phyloP scores from a whole-genome alignment of 2,113 vertebrate species.

The Columba janthina region DNA sequence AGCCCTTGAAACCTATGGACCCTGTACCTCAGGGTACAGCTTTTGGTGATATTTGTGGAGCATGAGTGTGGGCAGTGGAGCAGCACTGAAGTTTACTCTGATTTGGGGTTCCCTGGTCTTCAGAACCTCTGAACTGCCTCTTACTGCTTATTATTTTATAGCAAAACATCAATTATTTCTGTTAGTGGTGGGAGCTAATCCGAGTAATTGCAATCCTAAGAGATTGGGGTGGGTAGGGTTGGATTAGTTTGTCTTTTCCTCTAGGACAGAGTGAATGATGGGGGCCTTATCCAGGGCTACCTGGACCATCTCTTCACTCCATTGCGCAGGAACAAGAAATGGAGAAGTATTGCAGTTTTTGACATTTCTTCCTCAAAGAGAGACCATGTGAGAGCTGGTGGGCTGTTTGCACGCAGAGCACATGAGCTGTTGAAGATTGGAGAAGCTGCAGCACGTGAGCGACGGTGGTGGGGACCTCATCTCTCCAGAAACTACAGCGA shows the following conservation, averaged over 20 bases:
- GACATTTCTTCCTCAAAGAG: neutral
- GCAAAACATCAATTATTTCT: neutral
- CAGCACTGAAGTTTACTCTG: neutral
- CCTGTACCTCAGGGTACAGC: neutral
- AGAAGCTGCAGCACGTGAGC: no score
- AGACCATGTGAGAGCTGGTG: fast-evolving
- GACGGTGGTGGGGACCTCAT: neutral
- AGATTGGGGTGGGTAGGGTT: neutral
- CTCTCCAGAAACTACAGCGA: neutral
- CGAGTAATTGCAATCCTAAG: neutral
- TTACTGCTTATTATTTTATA: neutral
- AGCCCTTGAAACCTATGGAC: neutral
- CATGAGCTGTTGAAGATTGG: no score
- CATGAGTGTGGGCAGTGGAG: fast-evolving
- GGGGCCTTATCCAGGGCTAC: neutral
- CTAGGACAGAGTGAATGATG: neutral
- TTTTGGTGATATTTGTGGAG: neutral
- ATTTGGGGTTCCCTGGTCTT: neutral
- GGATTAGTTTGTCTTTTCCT: neutral
- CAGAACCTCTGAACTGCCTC: neutral
- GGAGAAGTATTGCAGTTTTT: fast-evolving
- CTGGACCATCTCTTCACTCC: neutral
- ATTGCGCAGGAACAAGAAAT: neutral
- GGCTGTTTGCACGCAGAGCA: neutral
- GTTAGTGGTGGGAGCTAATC: neutral